Conservation (phyloP, 2,113 vertebrate genomes). For the Etheostoma spectabile region DNA sequence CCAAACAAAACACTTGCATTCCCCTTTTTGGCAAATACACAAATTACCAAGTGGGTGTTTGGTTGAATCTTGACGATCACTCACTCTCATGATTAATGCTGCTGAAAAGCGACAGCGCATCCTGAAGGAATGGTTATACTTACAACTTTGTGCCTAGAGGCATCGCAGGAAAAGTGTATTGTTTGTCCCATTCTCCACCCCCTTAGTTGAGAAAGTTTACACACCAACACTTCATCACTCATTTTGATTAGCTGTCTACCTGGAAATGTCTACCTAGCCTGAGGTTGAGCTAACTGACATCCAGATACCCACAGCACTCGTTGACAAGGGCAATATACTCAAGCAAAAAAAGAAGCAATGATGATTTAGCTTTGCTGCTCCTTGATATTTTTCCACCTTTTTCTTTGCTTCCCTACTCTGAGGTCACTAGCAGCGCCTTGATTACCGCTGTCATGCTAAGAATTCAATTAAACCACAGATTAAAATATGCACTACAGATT, state of each 20-base stretch:
- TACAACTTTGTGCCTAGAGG: slow-evolving; percentile 22
- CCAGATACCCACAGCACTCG: slow-evolving; percentile 62
- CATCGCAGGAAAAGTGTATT: background rate
- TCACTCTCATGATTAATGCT: background rate
- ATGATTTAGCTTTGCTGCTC: slow-evolving; percentile 19
- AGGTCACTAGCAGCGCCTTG: background rate
- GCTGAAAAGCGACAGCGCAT: slow-evolving; percentile 14
- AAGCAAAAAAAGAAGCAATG: slow-evolving; percentile 38
- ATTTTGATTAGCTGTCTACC: slow-evolving; percentile 66
- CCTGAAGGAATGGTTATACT: slow-evolving; percentile 25
- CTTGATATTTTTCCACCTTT: background rate
- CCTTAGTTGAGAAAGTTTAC: slow-evolving; percentile 42
- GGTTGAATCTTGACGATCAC: slow-evolving; percentile 24
- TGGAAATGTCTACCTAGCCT: slow-evolving; percentile 43
- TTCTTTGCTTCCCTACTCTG: background rate
- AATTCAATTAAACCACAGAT: background rate
- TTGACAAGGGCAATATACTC: slow-evolving; percentile 50
- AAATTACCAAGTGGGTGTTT: slow-evolving; percentile 22
- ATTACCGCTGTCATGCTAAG: background rate
- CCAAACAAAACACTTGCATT: slow-evolving; percentile 23
- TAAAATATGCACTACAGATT: slow-evolving; percentile 21
- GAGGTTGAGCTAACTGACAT: slow-evolving; percentile 52
- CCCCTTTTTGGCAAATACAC: slow-evolving; percentile 12
- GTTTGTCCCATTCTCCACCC: slow-evolving; percentile 36
- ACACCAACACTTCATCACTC: slow-evolving; percentile 47